phyloP scores from a whole-genome alignment of 1,140 invertebrate species.

The Drosophila chauvacae region DNA sequence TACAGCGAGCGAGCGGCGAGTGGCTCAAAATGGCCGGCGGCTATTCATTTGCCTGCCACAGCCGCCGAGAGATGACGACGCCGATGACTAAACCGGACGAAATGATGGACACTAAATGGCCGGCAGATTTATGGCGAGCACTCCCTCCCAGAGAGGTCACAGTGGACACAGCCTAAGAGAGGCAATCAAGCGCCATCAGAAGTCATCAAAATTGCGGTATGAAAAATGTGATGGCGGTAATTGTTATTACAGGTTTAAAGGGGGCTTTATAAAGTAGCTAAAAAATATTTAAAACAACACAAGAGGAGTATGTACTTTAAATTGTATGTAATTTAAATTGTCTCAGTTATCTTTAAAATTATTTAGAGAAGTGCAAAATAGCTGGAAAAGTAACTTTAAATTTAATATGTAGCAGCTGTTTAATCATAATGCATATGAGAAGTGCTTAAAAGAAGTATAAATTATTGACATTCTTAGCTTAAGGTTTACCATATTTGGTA shows the following conservation, averaged over 20 bases:
- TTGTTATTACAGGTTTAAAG: neutral
- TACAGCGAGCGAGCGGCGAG: slow-evolving; percentile 62
- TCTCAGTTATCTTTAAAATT: neutral
- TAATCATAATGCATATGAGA: neutral
- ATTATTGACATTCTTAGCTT: no score
- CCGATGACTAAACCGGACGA: slow-evolving; percentile 67
- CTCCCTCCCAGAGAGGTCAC: slow-evolving; percentile 42
- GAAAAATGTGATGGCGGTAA: neutral
- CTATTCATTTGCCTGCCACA: slow-evolving; percentile 72
- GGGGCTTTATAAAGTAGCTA: no score
- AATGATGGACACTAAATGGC: slow-evolving; percentile 80
- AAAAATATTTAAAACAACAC: neutral
- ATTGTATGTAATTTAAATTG: neutral
- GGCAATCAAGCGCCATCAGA: neutral
- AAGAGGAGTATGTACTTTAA: neutral
- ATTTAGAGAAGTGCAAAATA: neutral
- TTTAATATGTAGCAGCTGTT: neutral
- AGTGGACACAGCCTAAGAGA: slow-evolving; percentile 16
- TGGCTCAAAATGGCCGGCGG: slow-evolving; percentile 68
- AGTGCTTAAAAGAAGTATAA: no score
- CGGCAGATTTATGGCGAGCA: slow-evolving; percentile 75
- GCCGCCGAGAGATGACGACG: slow-evolving; percentile 11
- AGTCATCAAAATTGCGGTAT: neutral
- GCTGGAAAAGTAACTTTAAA: neutral
- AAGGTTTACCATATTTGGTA: neutral